A percentile compares a stretch with the other conserved stretches of the same genome.
Conservation (phyloP, 2,797 vertebrate species). For the Paratrypauchen microcephalus region DNA sequence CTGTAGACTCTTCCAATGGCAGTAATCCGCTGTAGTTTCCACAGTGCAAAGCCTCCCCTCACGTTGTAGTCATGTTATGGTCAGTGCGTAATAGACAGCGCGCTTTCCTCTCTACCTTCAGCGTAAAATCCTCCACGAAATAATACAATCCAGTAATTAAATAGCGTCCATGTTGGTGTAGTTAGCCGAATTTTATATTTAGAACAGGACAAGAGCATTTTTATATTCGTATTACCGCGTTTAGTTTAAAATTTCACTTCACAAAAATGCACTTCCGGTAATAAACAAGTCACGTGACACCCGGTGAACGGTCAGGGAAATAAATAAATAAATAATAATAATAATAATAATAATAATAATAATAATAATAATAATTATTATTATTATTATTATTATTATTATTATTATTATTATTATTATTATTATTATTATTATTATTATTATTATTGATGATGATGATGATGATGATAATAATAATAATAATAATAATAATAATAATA, state of each 20-base stretch:
- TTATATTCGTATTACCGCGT: background rate
- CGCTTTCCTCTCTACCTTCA: constrained; percentile 3
- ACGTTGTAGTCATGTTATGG: background rate
- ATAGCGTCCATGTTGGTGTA: background rate
- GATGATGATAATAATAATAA: no score
- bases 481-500: no score
- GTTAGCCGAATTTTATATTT: background rate
- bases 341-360: no score
- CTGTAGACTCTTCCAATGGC: background rate
- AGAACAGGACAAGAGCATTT: background rate
- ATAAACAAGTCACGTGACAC: no score
- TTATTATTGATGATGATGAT: no score
- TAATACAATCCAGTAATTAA: background rate
- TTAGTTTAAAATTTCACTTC: background rate
- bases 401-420: no score
- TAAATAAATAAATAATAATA: background rate
- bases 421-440: no score
- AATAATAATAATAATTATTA: no score
- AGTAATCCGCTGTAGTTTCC: no score
- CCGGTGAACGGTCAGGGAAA: background rate
- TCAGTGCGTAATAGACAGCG: background rate
- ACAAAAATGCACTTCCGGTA: background rate
- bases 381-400: no score
- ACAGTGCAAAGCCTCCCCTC: background rate
- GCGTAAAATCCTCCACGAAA: background rate